Conservation (phyloP, 1,140 invertebrate species). For the Drosophila simulans region DNA sequence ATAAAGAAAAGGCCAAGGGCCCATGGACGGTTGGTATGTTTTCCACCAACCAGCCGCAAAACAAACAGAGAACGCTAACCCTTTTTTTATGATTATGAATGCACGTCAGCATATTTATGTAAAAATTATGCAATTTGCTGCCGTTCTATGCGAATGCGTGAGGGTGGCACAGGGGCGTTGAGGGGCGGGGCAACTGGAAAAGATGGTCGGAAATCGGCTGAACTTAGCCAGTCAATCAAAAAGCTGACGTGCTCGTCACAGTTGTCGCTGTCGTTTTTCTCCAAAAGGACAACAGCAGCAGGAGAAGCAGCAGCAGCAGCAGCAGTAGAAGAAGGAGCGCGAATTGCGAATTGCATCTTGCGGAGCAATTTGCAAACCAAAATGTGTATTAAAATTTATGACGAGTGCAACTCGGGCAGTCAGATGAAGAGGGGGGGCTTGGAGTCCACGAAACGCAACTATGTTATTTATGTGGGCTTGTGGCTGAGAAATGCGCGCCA, state of each 20-base stretch:
- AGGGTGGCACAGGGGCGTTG: neutral
- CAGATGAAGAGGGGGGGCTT: conserved; percentile 19
- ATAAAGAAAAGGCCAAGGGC: conserved; percentile 35
- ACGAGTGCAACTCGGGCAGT: conserved; percentile 67
- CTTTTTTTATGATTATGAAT: conserved; percentile 82
- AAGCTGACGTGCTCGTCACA: conserved; percentile 77
- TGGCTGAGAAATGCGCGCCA: conserved; percentile 31
- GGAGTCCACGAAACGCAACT: conserved; percentile 38
- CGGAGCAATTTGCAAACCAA: conserved; percentile 79
- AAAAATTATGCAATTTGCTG: conserved; percentile 83
- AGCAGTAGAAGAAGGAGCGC: conserved; percentile 39
- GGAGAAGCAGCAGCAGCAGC: conserved; percentile 6
- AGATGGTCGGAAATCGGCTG: conserved; percentile 58
- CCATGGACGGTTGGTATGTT: conserved; percentile 5
- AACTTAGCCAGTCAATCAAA: conserved; percentile 82
- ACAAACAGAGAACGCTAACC: conserved; percentile 62
- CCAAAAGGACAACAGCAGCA: conserved; percentile 53
- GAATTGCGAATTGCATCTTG: conserved; percentile 79
- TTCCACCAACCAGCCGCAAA: conserved; percentile 1
- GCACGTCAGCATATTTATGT: conserved; percentile 83
- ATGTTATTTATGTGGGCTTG: conserved; percentile 50
- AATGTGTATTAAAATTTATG: conserved; percentile 83
- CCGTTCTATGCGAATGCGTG: conserved; percentile 58
- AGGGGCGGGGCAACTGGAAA: neutral
- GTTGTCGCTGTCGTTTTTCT: conserved; percentile 66